phyloP scores from a whole-genome alignment of 2,888 invertebrate genomes.

The Hylaea fasciaria region DNA sequence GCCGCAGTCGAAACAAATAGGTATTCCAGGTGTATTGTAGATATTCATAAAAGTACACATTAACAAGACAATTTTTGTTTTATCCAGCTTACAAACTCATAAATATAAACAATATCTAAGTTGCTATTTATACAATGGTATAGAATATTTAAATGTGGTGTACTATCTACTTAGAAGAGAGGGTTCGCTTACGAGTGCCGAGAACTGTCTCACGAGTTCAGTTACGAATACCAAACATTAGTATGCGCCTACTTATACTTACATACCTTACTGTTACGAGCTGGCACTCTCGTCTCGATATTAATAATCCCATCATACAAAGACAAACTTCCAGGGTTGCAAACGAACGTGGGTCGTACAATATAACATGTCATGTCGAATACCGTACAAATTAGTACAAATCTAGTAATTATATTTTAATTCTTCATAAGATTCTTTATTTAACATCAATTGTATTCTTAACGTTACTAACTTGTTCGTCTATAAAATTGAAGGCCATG shows the following conservation, averaged over 20 bases:
- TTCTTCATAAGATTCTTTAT: constrained; percentile 72
- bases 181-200: constrained; percentile 22
- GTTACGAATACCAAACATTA: constrained; percentile 33
- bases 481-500: constrained; percentile 68
- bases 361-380: constrained; percentile 55
- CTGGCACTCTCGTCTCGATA: constrained; percentile 35
- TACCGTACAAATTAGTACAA: constrained; percentile 64
- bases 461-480: constrained; percentile 64
- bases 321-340: constrained; percentile 65
- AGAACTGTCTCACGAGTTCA: constrained; percentile 24
- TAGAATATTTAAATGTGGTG: constrained; percentile 13
- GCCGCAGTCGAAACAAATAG: constrained; percentile 10
- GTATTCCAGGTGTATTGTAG: constrained; percentile 5
- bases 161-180: constrained; percentile 27
- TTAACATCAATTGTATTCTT: constrained; percentile 65
- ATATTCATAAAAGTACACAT: constrained; percentile 24
- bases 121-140: constrained; percentile 13
- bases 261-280: constrained; percentile 37
- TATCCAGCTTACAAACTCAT: constrained; percentile 9
- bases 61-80: neutral
- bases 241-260: constrained; percentile 34
- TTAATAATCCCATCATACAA: constrained; percentile 41
- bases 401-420: constrained; percentile 60
- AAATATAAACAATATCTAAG: constrained; percentile 2
- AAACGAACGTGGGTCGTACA: constrained; percentile 48